A percentile compares a stretch with the other conserved stretches of the same genome.
phyloP scores from a whole-genome alignment of 2,797 vertebrate species.

The Numenius phaeopus region DNA sequence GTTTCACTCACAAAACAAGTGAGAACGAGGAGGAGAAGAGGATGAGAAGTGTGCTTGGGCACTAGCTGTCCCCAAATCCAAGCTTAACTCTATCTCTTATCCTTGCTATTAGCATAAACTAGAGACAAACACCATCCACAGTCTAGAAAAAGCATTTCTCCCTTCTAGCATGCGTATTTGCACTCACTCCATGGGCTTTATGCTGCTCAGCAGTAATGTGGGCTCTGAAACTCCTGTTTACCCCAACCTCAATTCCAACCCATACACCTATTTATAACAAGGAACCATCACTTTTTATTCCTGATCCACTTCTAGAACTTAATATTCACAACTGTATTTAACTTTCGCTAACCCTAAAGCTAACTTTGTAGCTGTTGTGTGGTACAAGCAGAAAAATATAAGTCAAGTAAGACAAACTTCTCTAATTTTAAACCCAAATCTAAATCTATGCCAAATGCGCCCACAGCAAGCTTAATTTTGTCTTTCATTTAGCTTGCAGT shows the following conservation, averaged over 20 bases:
- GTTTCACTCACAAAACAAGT: not conserved
- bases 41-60: not conserved
- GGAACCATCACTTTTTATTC: not conserved
- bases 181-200: not conserved
- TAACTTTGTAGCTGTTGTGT: not conserved
- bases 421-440: not conserved
- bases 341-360: not conserved
- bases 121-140: not conserved
- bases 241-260: not conserved
- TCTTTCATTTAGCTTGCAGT: not conserved
- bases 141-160: not conserved
- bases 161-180: not conserved
- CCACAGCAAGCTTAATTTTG: not conserved
- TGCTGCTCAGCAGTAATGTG: not conserved
- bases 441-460: not conserved
- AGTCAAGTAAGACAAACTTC: not conserved
- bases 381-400: not conserved
- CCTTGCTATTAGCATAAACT: not conserved
- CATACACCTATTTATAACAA: not conserved
- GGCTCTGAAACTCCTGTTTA: not conserved
- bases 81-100: not conserved
- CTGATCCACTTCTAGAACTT: not conserved
- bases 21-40: not conserved
- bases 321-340: not conserved
- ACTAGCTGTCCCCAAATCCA: not conserved